Evolutionary conservation across 2,888 invertebrate genomes (phyloP).

Genomic region (Timema cristinae): DNA sequence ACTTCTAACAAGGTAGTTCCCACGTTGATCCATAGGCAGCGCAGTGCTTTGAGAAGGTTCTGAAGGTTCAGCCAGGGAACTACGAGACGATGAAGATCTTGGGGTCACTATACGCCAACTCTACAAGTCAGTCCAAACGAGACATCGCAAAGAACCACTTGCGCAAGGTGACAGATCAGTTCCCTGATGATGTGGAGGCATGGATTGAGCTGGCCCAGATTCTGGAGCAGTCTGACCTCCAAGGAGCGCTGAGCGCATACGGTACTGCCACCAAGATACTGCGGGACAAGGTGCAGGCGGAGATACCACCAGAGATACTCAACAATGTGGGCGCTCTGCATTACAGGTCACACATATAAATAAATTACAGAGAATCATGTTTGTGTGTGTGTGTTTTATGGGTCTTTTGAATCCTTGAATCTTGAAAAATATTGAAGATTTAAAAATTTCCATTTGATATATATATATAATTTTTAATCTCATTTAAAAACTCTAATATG

Average conservation of each 20-base stretch:
- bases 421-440: too few relatives aligned
- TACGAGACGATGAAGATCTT: slow-evolving; percentile 99
- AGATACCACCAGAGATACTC: slow-evolving; percentile 94
- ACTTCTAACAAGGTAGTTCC: too few relatives aligned
- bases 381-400: too few relatives aligned
- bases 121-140: slow-evolving; percentile 81
- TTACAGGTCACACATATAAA: slow-evolving; percentile 59
- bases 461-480: too few relatives aligned
- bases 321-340: slow-evolving; percentile 97
- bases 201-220: slow-evolving; percentile 99
- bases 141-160: slow-evolving; percentile 92
- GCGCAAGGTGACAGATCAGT: slow-evolving; percentile 93
- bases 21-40: slow-evolving; percentile 65
- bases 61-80: slow-evolving; percentile 95
- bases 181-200: slow-evolving; percentile 97
- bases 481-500: too few relatives aligned
- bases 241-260: slow-evolving; percentile 87
- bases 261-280: slow-evolving; percentile 89
- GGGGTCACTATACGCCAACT: slow-evolving; percentile 92
- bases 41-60: slow-evolving; percentile 96
- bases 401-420: too few relatives aligned
- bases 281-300: slow-evolving; percentile 87
- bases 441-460: too few relatives aligned
- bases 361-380: background rate
- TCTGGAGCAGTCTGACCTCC: slow-evolving; percentile 88